Percentiles rank a stretch among this genome's conserved stretches.
phyloP scores from a whole-genome alignment of 2,888 invertebrate genomes.

The Drosophila emarginata region DNA sequence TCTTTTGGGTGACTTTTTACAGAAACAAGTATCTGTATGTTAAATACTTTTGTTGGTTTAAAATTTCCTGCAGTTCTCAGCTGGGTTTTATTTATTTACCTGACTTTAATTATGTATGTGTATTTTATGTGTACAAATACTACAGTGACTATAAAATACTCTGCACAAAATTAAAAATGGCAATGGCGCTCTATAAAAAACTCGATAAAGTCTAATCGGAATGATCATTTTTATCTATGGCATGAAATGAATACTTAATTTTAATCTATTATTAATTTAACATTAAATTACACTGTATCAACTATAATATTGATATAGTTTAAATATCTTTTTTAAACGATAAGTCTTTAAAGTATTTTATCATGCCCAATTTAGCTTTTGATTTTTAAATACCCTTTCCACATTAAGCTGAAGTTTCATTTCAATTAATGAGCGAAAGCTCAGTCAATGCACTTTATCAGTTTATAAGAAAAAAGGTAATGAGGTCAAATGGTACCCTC shows the following conservation, averaged over 20 bases:
- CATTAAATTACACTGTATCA: too few relatives aligned
- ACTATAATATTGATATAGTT: too few relatives aligned
- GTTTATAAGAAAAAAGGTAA: background rate
- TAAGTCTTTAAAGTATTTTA: too few relatives aligned
- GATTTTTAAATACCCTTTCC: too few relatives aligned
- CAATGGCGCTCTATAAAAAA: too few relatives aligned
- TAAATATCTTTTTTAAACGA: too few relatives aligned
- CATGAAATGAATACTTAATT: too few relatives aligned
- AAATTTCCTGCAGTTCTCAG: background rate
- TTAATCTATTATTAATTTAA: too few relatives aligned
- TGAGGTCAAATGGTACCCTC: background rate
- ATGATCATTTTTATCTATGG: too few relatives aligned
- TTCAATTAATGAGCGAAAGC: background rate
- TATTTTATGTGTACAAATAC: background rate
- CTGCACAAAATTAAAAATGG: background rate
- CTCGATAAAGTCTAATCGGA: too few relatives aligned
- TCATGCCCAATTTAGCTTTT: too few relatives aligned
- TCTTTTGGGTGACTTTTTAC: background rate
- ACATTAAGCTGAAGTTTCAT: background rate
- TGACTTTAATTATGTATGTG: background rate
- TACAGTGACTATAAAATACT: background rate
- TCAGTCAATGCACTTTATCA: background rate
- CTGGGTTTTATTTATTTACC: slow-evolving; percentile 1
- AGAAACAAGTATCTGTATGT: background rate
- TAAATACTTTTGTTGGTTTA: too few relatives aligned